These are phyloP conservation scores for Myanophis thanlyinensis DNA, from an alignment of 2,113 vertebrate genomes.

Conservation along the genomic window DNA sequence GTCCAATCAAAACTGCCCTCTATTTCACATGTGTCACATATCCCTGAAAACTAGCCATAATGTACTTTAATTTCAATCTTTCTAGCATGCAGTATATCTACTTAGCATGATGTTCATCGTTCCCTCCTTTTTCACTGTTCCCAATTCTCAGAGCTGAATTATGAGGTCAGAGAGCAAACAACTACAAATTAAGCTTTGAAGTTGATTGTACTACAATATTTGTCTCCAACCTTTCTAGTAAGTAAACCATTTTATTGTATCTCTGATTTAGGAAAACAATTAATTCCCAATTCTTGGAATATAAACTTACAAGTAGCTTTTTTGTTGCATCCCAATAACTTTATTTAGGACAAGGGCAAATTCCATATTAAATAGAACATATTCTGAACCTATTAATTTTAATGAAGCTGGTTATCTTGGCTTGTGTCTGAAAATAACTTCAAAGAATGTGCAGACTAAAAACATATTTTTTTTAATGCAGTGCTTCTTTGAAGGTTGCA, in stretches of 20 bases:
- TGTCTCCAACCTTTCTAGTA: neutral
- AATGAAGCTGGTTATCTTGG: slow-evolving; percentile 8
- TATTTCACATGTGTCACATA: neutral
- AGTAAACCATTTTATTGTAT: neutral
- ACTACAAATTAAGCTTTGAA: neutral
- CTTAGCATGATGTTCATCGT: neutral
- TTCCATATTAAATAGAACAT: neutral
- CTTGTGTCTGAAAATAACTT: slow-evolving; percentile 7
- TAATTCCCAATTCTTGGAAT: neutral
- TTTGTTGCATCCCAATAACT: neutral
- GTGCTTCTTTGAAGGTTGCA: neutral
- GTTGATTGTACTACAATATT: neutral
- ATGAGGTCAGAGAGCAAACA: neutral
- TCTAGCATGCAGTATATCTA: too few species aligned
- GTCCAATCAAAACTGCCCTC: neutral
- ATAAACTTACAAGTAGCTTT: neutral
- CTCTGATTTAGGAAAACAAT: neutral
- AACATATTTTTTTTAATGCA: neutral
- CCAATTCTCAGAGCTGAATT: neutral
- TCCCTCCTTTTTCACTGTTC: neutral
- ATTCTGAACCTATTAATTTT: slow-evolving; percentile 9
- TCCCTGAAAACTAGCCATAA: neutral
- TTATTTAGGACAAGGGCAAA: slow-evolving; percentile 40
- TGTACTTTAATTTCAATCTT: neutral
- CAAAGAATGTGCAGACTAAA: neutral